Base-by-base conservation (phyloP, 2,797 vertebrate species). In the Pogonophryne albipinna region DNA sequence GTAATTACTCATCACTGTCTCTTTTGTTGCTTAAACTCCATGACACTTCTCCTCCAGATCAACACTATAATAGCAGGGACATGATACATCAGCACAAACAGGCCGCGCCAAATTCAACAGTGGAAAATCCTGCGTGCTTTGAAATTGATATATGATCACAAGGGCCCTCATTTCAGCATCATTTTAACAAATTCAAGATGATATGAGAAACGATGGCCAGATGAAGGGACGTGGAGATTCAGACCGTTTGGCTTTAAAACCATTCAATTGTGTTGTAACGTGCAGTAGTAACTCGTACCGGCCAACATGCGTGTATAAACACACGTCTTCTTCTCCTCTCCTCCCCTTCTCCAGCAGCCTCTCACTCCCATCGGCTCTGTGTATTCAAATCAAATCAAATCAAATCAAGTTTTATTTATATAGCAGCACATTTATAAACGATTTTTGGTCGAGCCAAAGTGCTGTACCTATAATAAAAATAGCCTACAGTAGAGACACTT, bases 81-180 rank as follows among this genome's bases (percentile, higher is more conserved):
- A 55, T 31, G 63, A 80, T 60, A 31, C 44, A 75, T 78, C 42
- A 68, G 62, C 61, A n/a, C 61, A 15, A 58, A 20, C 15, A 0
- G 9, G 27, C 53, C 1, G 4, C 13, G 81, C 79, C 80, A 88
- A 81, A 68, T 23, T 71, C 71, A 82, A 75, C 76, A 77, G 74
- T 64, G 67, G 69, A 83, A 85, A 81, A 71, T 73, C 64, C 17
- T 0, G 47, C 3, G 1, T 1, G 50, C 66, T 74, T 77, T 79
- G 69, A 82, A 71, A 67, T 6, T 23, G 73, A 83, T 71, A 50
- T 58, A 68, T 4, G 45, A 19, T 59, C 52, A 49, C 2, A 10
- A 10, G 2, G 27, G 13, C 56, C 61, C 38, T 78, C 34, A 3
- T 69, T 62, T 74, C 47, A 41, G 61, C 63, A 4, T 75, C 27